Conservation (phyloP, 1,140 invertebrate species). For the Doryteuthis pealeii region DNA sequence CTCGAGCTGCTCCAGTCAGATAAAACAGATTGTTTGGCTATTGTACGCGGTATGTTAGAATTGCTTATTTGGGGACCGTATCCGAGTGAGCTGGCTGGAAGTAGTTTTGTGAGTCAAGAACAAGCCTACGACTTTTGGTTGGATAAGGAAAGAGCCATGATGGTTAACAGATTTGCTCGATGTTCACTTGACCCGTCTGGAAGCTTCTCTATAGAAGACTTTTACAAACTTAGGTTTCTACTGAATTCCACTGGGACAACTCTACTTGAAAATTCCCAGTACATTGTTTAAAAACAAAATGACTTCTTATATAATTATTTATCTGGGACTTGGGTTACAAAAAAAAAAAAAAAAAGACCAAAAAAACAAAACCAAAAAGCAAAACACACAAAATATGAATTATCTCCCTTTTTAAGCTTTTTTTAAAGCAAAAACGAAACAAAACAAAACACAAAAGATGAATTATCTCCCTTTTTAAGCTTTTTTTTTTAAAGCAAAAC, state of each 20-base stretch:
- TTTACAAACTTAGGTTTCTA: slow-evolving; percentile 52
- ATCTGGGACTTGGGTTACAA: no score
- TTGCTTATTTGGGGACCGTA: slow-evolving; percentile 50
- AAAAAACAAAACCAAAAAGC: no score
- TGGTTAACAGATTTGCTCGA: slow-evolving; percentile 41
- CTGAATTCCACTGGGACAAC: slow-evolving; percentile 49
- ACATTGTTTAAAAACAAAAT: slow-evolving; percentile 14
- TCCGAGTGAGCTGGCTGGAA: not conserved
- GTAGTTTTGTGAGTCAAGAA: slow-evolving; percentile 30
- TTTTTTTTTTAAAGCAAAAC: no score
- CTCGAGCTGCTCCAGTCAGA: slow-evolving; percentile 37
- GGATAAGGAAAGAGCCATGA: slow-evolving; percentile 39
- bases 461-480: no score
- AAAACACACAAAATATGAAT: no score
- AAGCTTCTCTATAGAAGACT: slow-evolving; percentile 38
- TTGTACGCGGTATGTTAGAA: slow-evolving; percentile 45
- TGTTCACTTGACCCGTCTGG: slow-evolving; percentile 23
- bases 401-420: no score
- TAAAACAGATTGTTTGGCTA: slow-evolving; percentile 41
- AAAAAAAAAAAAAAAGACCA: no score
- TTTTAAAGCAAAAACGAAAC: no score
- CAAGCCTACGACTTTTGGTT: slow-evolving; percentile 51
- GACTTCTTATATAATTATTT: not conserved
- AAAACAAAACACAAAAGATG: no score
- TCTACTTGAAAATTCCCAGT: slow-evolving; percentile 45